A percentile compares a stretch with the other conserved stretches of the same genome.
Evolutionary conservation across 2,797 vertebrate genomes (phyloP).

Genomic region (Artibeus lituratus): DNA sequence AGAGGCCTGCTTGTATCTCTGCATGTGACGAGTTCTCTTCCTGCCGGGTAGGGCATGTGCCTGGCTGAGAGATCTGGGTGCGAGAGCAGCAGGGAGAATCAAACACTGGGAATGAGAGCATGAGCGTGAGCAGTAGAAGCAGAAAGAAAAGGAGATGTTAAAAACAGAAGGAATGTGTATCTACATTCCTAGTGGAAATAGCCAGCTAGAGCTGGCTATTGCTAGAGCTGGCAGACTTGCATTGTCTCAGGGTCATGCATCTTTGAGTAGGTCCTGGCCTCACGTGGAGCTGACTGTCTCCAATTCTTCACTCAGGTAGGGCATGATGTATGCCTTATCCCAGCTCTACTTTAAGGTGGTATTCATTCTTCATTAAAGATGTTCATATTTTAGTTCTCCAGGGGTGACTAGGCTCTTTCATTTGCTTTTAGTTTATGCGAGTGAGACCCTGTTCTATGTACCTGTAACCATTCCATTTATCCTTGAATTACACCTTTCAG

Average conservation of each 20-base stretch:
- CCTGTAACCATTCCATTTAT: conserved; percentile 36
- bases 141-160: background rate
- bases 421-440: conserved; percentile 8
- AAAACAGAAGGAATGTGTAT: background rate
- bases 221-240: no score
- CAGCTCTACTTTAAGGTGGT: background rate
- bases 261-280: background rate
- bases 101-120: background rate
- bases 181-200: background rate
- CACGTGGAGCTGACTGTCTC: background rate
- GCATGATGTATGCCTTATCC: background rate
- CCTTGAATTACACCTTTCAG: background rate
- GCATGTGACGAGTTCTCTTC: conserved; percentile 39
- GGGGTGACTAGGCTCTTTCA: background rate
- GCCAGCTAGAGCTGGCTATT: background rate
- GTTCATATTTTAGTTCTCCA: background rate
- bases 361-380: background rate
- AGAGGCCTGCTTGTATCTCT: conserved; percentile 50
- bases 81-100: background rate
- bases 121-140: background rate
- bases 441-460: background rate
- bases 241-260: background rate
- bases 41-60: background rate
- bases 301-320: background rate
- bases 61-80: background rate